Base-by-base conservation (phyloP, 2,113 vertebrate species). In the Ranitomeya imitator region DNA sequence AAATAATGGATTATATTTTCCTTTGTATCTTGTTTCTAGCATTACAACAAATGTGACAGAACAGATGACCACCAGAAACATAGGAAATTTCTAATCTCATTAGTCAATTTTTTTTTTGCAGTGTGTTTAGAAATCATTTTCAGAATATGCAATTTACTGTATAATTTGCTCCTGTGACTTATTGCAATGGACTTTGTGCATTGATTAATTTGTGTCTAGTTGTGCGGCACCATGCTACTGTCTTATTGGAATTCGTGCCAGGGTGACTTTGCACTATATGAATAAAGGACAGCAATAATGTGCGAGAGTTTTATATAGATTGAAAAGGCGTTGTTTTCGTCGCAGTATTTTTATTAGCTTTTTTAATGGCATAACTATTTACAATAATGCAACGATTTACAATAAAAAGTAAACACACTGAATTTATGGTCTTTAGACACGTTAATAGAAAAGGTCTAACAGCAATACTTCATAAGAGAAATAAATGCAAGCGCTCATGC, bases 351-450 rank as follows among this genome's bases (percentile, higher is more conserved):
- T 85, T 85, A 85, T 85, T 74, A 86, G 74, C 57, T 78, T 52
- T 45, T 78, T 86, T 86, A 79, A 86, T 86, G 60, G 85, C 59
- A 86, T 79, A 79, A 67, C 57, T 74, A 63, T 86, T 86, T 86
- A 60, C 85, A 86, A 78, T 78, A 79, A 86, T 13, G 26, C 61
- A 78, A 54, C 59, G 60, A 67, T 67, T 86, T 86, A 79, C 85
- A 86, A 79, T 65, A 86, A 78, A 79, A 79, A 76, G 79, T 65
- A 86, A 86, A 65, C 45, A 73, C 76, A 54, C 12, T 67, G 45
- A 65, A 65, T 67, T 63, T 51, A 67, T 19, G 31, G 60, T 19
- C 85, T 86, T 67, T 76, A 55, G 76, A 67, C 61, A 86, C 21
- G 21, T 77, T 79, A 86, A 79, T 55, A 55, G 61, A 65, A 67